Evolutionary conservation across 2,797 vertebrate species (phyloP).

Genomic region (Melanotaenia trifasciata): DNA sequence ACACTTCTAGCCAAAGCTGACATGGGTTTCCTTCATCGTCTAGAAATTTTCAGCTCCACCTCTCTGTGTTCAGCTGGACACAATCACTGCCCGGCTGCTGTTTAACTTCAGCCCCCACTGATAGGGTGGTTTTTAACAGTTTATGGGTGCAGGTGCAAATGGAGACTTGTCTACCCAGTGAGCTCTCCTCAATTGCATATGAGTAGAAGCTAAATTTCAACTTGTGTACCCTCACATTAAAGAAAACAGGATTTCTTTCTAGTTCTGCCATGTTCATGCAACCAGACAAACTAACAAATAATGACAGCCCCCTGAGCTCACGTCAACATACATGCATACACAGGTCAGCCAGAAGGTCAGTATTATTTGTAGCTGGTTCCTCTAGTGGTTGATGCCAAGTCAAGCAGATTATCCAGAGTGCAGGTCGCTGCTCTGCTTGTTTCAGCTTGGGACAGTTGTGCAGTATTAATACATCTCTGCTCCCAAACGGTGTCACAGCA

Average conservation of each 20-base stretch:
- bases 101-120: background rate
- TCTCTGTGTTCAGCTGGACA: constrained; percentile 44
- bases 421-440: constrained; percentile 26
- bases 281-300: background rate
- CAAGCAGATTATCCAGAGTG: constrained; percentile 32
- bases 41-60: constrained; percentile 39
- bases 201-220: background rate
- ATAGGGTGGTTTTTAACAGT: constrained; percentile 31
- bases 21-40: constrained; percentile 43
- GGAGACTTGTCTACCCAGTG: background rate
- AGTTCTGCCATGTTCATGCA: background rate
- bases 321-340: background rate
- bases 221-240: background rate
- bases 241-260: background rate
- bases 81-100: constrained; percentile 29
- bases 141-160: constrained; percentile 37
- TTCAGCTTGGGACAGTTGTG: constrained; percentile 44
- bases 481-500: constrained; percentile 19
- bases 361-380: constrained; percentile 26
- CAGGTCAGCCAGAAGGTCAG: constrained; percentile 29
- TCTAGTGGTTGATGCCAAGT: constrained; percentile 27
- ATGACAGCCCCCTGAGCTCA: background rate
- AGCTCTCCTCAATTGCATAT: background rate
- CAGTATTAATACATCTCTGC: constrained; percentile 54
- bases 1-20: constrained; percentile 20